Evolutionary conservation across 1,140 invertebrate genomes (phyloP), one percentile per base, ranked within the genome.

Genomic region (Neodiprion pinetum): DNA sequence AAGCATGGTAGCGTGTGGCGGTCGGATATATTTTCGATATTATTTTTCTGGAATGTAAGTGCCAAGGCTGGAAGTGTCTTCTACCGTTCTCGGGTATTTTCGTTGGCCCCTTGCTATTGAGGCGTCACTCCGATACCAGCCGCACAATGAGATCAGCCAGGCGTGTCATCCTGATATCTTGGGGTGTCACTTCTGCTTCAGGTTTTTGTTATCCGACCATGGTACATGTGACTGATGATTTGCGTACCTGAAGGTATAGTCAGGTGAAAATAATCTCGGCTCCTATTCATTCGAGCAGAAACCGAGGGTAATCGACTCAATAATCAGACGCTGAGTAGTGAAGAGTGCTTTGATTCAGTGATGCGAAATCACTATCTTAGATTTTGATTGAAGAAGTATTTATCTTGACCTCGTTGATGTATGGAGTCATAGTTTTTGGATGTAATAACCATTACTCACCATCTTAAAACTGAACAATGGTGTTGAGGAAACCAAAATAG

Each of bases 91-190:
- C 21, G 67, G 14, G 10, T 69, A 69, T 69, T 69, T 69, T 69
- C 67, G 67, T 47, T 69, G 67, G 67, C 67, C 67, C 40, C 67
- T 12, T 12, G 21, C 67, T 69, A 47, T 71, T 48, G 48, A 61
- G 53, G 48, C 70, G 48, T 40, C 40, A 70, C 67, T 69, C 67
- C 66, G 73, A 68, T 49, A 23, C 28, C 53, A 70, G 67, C 70
- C 67, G 47, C 66, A 81, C 79, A 81, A 81, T 81, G 74, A 74
- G 72, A 76, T 75, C 80, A 72, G 10, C 79, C 73, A 74, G 78
- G 80, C 80, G 80, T 79, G 65, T 74, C 78, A 68, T 72, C 73
- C 75, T 53, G 79, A 79, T 80, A 79, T 79, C 78, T 78, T 72
- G 53, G 68, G 53, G 53, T 61, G n/a, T 61, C 53, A 17, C 53